Conservation (phyloP, 2,797 vertebrate species). For the Knipowitschia caucasica region DNA sequence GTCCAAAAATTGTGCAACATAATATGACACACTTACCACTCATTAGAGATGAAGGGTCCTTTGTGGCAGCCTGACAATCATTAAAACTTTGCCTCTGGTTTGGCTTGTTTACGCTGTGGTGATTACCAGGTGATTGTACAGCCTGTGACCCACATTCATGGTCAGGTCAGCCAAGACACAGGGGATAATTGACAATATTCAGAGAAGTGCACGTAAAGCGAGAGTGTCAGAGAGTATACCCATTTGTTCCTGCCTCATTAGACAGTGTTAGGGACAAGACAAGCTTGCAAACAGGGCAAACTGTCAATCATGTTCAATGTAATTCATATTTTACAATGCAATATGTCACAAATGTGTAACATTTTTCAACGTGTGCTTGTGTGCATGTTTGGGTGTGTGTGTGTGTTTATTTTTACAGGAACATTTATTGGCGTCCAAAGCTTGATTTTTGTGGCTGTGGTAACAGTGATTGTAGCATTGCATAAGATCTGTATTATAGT, state of each 20-base stretch:
- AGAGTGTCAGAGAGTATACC: constrained; percentile 63
- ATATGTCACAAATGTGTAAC: no score
- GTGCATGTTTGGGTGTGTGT: no score
- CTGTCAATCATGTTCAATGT: constrained; percentile 48
- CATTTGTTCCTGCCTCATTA: constrained; percentile 74
- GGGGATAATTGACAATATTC: constrained; percentile 73
- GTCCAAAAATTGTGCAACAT: constrained; percentile 68
- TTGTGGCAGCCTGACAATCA: constrained; percentile 80
- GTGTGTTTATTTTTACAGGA: no score
- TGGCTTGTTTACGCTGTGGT: constrained; percentile 78
- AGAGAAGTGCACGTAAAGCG: constrained; percentile 71
- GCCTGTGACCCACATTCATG: constrained; percentile 76
- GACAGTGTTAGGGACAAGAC: constrained; percentile 68
- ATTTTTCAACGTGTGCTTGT: no score
- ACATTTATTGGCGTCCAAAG: no score
- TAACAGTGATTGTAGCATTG: no score
- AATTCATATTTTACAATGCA: constrained; percentile 35
- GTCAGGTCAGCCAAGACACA: constrained; percentile 70
- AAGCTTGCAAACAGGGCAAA: constrained; percentile 64
- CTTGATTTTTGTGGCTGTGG: no score
- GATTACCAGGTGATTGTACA: constrained; percentile 77
- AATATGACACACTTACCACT: constrained; percentile 80
- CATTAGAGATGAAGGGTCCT: constrained; percentile 81
- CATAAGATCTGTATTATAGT: no score
- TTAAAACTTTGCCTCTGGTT: constrained; percentile 74